phyloP scores from a whole-genome alignment of 2,888 invertebrate genomes.

The Cyaniris semiargus region DNA sequence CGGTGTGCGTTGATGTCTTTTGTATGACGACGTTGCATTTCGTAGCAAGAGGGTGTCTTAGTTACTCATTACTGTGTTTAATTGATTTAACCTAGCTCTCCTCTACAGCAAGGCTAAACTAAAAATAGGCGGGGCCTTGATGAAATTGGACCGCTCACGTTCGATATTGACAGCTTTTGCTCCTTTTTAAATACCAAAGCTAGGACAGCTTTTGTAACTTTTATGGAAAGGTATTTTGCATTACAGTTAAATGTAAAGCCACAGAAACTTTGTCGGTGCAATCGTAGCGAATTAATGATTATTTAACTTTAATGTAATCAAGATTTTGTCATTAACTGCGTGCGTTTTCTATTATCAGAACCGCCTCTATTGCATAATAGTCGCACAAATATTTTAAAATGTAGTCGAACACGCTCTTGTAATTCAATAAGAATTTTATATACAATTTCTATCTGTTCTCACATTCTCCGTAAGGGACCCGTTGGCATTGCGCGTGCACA shows the following conservation, averaged over 20 bases:
- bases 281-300: too few relatives aligned
- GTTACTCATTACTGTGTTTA: not conserved
- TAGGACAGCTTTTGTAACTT: not conserved
- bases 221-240: not conserved
- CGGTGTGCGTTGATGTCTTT: not conserved
- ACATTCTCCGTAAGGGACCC: constrained; percentile 39
- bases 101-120: not conserved
- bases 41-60: not conserved
- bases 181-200: not conserved
- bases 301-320: not conserved
- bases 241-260: not conserved
- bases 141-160: not conserved
- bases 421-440: constrained; percentile 9
- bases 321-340: not conserved
- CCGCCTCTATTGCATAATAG: not conserved
- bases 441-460: constrained; percentile 33
- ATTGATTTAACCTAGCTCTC: not conserved
- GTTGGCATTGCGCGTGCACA: constrained; percentile 43
- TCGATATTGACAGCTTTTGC: not conserved
- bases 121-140: not conserved
- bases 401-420: not conserved
- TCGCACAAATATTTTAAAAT: constrained; percentile 2
- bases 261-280: not conserved
- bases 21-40: not conserved
- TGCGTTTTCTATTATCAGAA: not conserved